Evolutionary conservation across 2,113 vertebrate genomes (phyloP).

Genomic region (Morone saxatilis): DNA sequence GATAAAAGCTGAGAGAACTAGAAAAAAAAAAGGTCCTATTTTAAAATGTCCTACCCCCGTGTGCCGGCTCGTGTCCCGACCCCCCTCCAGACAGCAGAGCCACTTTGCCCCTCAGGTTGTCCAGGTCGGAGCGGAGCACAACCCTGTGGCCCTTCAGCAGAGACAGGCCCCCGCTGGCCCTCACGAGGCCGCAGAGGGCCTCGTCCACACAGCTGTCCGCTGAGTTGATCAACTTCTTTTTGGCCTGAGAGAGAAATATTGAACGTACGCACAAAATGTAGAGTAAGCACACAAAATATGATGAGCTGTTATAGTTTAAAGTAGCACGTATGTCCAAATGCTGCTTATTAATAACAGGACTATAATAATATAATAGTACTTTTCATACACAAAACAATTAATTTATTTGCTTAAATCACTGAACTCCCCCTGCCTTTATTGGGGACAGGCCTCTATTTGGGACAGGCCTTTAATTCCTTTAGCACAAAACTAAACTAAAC

Average conservation of each 20-base stretch:
- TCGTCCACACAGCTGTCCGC: slow-evolving; percentile 89
- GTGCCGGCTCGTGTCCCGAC: slow-evolving; percentile 95
- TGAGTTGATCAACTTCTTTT: slow-evolving; percentile 90
- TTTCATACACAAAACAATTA: too few relatives aligned
- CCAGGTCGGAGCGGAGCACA: slow-evolving; percentile 87
- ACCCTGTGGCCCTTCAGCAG: slow-evolving; percentile 91
- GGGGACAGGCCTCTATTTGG: too few relatives aligned
- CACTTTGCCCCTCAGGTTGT: slow-evolving; percentile 86
- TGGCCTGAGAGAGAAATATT: slow-evolving; percentile 53
- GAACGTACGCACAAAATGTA: not conserved
- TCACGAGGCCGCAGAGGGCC: slow-evolving; percentile 86
- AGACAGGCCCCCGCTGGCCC: slow-evolving; percentile 82
- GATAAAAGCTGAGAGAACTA: not conserved
- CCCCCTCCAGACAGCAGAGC: slow-evolving; percentile 93
- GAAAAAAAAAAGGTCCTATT: not conserved
- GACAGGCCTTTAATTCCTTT: too few relatives aligned
- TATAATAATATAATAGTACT: too few relatives aligned
- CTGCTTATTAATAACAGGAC: not conserved
- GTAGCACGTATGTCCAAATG: not conserved
- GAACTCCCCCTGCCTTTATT: too few relatives aligned
- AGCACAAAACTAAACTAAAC: too few relatives aligned
- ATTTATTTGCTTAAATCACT: too few relatives aligned
- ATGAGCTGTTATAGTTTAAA: too few relatives aligned
- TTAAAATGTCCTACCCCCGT: slow-evolving; percentile 83
- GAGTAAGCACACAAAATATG: not conserved